Conservation (phyloP, 2,888 invertebrate genomes). For the Galerucella pusilla region DNA sequence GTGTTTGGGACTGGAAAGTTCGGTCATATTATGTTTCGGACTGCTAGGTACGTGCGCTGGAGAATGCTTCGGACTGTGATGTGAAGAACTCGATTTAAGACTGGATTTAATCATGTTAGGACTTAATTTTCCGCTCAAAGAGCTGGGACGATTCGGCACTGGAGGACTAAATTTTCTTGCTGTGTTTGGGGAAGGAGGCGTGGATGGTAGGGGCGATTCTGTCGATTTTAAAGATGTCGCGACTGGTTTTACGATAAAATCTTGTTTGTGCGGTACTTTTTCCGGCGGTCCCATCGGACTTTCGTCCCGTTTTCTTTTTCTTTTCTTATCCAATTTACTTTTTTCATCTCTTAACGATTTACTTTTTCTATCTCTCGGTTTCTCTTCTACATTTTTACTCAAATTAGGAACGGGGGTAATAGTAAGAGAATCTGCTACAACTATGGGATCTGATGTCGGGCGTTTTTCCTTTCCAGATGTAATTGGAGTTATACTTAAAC, state of each 20-base stretch:
- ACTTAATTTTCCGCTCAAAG: conserved; percentile 72
- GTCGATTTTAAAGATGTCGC: conserved; percentile 79
- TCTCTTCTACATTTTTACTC: conserved; percentile 59
- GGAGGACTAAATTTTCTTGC: conserved; percentile 78
- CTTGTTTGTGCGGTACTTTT: conserved; percentile 75
- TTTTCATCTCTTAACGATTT: conserved; percentile 55
- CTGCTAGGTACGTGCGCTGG: conserved; percentile 76
- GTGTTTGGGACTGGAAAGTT: conserved; percentile 81
- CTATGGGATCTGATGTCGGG: conserved; percentile 85
- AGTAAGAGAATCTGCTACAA: conserved; percentile 56
- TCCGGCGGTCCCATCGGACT: conserved; percentile 86
- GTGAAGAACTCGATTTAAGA: conserved; percentile 68
- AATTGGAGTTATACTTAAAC: conserved; percentile 74
- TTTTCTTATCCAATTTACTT: conserved; percentile 72
- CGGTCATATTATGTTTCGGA: conserved; percentile 76
- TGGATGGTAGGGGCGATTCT: conserved; percentile 67
- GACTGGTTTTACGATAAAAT: conserved; percentile 77
- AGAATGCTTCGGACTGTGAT: conserved; percentile 80
- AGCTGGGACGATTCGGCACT: conserved; percentile 73
- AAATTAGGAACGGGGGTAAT: conserved; percentile 70
- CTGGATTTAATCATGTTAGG: conserved; percentile 68
- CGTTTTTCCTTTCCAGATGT: conserved; percentile 72
- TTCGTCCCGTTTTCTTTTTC: conserved; percentile 81
- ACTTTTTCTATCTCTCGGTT: conserved; percentile 50
- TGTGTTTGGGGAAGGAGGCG: conserved; percentile 75